Conservation (phyloP, 1,140 invertebrate genomes). For the Oryzaephilus surinamensis region DNA sequence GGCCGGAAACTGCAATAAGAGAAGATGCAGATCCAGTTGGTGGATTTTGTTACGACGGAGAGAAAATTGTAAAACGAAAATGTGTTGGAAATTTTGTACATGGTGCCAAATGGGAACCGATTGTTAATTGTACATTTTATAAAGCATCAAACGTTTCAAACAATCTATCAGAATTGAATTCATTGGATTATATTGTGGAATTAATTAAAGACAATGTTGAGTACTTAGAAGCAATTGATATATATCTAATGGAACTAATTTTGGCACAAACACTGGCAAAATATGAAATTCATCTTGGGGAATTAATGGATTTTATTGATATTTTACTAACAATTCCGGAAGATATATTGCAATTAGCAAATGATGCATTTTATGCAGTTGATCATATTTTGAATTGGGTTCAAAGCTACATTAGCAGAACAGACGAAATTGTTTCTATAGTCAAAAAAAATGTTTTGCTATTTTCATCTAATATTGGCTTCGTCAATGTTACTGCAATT, state of each 20-base stretch:
- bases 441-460: too few species aligned
- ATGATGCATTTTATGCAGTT: too few species aligned
- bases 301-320: too few species aligned
- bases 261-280: too few species aligned
- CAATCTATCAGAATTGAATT: background rate
- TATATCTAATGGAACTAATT: slow-evolving; percentile 20
- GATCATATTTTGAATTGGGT: too few species aligned
- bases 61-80: background rate
- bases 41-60: slow-evolving; percentile 1
- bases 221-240: background rate
- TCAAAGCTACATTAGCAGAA: too few species aligned
- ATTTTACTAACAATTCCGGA: too few species aligned
- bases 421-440: too few species aligned
- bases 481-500: too few species aligned
- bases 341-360: too few species aligned
- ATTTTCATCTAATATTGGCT: too few species aligned
- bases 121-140: background rate
- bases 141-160: background rate
- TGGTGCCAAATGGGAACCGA: background rate
- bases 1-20: slow-evolving; percentile 1
- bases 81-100: slow-evolving; percentile 5
- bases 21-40: background rate
- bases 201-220: background rate
- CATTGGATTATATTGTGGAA: background rate
- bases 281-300: too few species aligned